These are phyloP conservation scores for Hexactinellida sp. DNA, from an alignment of 37 sponge, comb jelly and placozoan genomes.

Conservation along the genomic window DNA sequence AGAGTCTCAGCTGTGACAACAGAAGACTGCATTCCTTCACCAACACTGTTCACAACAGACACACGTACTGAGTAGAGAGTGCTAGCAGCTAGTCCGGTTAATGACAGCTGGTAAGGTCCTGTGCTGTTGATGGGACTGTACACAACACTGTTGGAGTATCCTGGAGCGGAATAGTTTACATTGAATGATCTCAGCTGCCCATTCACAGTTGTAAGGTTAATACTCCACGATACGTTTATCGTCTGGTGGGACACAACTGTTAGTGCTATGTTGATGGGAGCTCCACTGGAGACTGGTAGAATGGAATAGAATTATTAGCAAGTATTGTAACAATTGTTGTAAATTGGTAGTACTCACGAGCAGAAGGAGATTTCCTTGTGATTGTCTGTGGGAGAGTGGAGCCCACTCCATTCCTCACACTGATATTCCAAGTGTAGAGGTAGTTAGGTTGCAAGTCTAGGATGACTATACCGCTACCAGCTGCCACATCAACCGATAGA, in stretches of 20 bases:
- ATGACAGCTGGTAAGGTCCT: background rate
- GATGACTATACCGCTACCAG: background rate
- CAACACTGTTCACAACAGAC: background rate
- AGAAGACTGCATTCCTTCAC: background rate
- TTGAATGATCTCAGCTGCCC: background rate
- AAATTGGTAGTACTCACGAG: background rate
- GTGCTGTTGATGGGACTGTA: background rate
- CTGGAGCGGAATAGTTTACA: background rate
- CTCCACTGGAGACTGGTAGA: background rate
- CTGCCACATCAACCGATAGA: background rate
- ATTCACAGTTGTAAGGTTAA: background rate
- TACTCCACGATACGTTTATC: background rate
- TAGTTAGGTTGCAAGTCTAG: background rate
- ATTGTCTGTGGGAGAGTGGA: background rate
- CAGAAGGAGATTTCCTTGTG: background rate
- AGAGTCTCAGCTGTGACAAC: background rate
- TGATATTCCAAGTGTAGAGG: background rate
- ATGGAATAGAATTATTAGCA: background rate
- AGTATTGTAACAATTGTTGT: too few relatives aligned
- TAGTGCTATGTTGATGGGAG: background rate
- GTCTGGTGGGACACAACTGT: background rate
- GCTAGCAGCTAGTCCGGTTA: background rate
- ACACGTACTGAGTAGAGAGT: background rate
- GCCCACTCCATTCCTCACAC: background rate
- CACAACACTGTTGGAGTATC: background rate